A percentile compares a stretch with the other conserved stretches of the same genome.
phyloP scores from a whole-genome alignment of 2,113 vertebrate species.

The Tetraodon nigroviridis region DNA sequence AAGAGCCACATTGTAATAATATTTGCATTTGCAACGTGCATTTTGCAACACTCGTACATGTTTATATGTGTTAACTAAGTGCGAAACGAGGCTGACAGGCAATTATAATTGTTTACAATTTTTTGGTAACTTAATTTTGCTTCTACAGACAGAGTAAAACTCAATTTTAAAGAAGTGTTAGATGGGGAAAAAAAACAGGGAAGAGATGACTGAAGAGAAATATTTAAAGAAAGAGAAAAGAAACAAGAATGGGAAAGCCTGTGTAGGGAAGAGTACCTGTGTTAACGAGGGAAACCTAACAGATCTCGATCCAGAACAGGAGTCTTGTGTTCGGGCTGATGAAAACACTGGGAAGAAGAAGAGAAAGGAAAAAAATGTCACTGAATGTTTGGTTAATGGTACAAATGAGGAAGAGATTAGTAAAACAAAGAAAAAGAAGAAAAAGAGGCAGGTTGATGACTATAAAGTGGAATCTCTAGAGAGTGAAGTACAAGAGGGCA shows the following conservation, averaged over 20 bases:
- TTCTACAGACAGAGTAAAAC: conserved; percentile 20
- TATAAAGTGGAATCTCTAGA: conserved; percentile 3
- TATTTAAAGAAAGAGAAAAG: conserved; percentile 51
- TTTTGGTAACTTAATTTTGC: not conserved
- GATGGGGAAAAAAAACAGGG: conserved; percentile 34
- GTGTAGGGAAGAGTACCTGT: not conserved
- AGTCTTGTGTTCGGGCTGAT: not conserved
- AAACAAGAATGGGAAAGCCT: conserved; percentile 21
- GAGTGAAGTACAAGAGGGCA: conserved; percentile 1
- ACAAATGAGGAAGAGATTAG: not conserved
- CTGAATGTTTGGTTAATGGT: conserved; percentile 5
- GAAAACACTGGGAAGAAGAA: conserved; percentile 28
- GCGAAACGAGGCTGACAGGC: not conserved
- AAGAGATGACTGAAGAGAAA: conserved; percentile 8
- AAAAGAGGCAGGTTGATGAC: not conserved
- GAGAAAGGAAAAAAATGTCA: conserved; percentile 21
- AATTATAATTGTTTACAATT: not conserved
- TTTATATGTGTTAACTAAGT: too few species aligned
- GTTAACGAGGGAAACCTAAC: not conserved
- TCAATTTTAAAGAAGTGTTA: conserved; percentile 8
- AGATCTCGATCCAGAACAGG: not conserved
- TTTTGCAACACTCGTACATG: too few species aligned
- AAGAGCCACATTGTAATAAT: too few species aligned
- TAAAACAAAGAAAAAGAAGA: conserved; percentile 35
- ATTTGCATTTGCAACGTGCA: too few species aligned